These are phyloP conservation scores for Psylliodes chrysocephalus DNA, from an alignment of 2,888 invertebrate species.

Conservation along the genomic window DNA sequence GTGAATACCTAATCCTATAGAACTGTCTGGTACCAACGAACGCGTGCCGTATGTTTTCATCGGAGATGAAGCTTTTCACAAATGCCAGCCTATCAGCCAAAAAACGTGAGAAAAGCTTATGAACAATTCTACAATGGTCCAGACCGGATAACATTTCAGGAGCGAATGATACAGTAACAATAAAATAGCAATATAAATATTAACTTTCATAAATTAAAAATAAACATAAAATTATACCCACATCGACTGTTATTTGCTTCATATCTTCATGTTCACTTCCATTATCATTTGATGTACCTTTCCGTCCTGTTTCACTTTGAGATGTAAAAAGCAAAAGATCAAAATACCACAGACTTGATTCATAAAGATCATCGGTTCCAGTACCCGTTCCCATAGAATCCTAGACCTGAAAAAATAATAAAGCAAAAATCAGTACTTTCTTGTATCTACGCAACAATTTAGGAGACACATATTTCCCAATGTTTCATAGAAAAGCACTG, in stretches of 20 bases:
- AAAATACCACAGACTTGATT: background rate
- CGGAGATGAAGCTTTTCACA: conserved; percentile 34
- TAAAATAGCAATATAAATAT: background rate
- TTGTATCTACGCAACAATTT: too few relatives aligned
- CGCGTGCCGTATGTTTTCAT: conserved; percentile 33
- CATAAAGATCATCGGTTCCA: background rate
- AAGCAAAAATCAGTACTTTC: too few relatives aligned
- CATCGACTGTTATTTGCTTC: background rate
- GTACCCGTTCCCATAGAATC: background rate
- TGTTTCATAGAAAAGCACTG: too few relatives aligned
- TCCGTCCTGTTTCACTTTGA: background rate
- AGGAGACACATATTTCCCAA: too few relatives aligned
- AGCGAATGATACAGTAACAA: conserved; percentile 17
- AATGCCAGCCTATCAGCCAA: conserved; percentile 28
- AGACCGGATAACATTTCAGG: conserved; percentile 24
- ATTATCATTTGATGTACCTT: background rate
- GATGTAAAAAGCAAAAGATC: background rate
- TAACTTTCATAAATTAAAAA: too few relatives aligned
- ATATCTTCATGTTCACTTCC: too few relatives aligned
- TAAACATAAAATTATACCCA: too few relatives aligned
- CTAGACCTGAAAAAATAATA: background rate
- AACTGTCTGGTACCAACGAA: conserved; percentile 16
- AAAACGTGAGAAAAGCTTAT: conserved; percentile 25
- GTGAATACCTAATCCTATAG: conserved; percentile 24
- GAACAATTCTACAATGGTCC: conserved; percentile 29